Evolutionary conservation across 2,888 invertebrate species (phyloP), one percentile per base, ranked within the genome.

Genomic region (Leptinotarsa peninsularis): DNA sequence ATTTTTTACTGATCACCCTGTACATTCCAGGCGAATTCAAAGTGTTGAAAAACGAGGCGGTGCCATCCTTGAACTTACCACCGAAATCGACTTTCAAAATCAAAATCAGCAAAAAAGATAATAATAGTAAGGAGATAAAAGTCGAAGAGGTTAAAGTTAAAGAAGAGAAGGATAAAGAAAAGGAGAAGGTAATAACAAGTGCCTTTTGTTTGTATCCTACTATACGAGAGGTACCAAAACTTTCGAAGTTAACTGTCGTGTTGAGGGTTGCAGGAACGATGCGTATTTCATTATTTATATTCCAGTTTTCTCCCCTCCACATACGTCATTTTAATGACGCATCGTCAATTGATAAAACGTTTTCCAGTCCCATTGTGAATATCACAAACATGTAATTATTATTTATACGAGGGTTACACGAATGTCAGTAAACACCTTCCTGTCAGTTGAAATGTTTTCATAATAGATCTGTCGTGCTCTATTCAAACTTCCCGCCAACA

Each of bases 81-180:
- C 76, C 75, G 75, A 80, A 79, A 75, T 79, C 79, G 7, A 79
- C 78, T 33, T 76, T 80, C 56, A 80, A 80, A 77, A 79, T 80
- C 63, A 80, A 80, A 75, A 79, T 79, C 43, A 78, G 77, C 56
- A 80, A 80, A 67, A 80, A 79, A 71, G 79, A 79, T 71, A 77
- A 75, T 68, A 74, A 77, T 23, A 73, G 66, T 50, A 79, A 80
- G 21, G 76, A 77, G 73, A 73, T 78, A 54, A 79, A 79, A 73
- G 77, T 79, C 33, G 80, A 80, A 58, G 79, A 79, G 73, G 76
- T 77, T 43, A 78, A 75, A 76, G 69, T 78, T 13, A 76, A 79
- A 23, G 73, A 78, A 60, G 72, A 70, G 33, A 78, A 58, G 21
- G 66, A 49, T 60, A 49, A 69, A 33, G 72, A 76, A 23, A 50